phyloP scores from a whole-genome alignment of 2,113 vertebrate species.

The Oreotragus oreotragus region DNA sequence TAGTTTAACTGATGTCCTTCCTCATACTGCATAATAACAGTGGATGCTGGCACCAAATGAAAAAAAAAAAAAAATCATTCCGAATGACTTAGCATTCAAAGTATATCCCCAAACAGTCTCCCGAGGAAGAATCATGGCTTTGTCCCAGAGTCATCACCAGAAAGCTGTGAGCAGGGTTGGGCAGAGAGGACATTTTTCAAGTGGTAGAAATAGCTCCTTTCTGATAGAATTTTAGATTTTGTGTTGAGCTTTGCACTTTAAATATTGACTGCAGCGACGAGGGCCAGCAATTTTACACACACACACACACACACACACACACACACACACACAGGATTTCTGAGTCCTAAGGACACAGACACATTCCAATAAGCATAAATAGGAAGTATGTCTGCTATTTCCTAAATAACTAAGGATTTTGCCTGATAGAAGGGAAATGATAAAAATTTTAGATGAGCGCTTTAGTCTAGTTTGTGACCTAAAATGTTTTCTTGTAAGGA shows the following conservation, averaged over 20 bases:
- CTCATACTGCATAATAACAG: neutral
- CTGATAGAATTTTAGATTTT: constrained; percentile 48
- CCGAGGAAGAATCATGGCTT: neutral
- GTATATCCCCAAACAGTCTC: neutral
- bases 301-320: neutral
- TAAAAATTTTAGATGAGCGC: neutral
- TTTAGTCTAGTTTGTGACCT: neutral
- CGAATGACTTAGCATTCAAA: constrained; percentile 9
- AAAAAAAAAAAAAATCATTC: neutral
- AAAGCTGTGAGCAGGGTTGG: neutral
- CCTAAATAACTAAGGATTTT: neutral
- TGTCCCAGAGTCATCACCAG: neutral
- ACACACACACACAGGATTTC: neutral
- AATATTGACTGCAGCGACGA: neutral
- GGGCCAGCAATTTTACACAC: neutral
- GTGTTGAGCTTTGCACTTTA: constrained; percentile 51
- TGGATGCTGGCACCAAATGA: neutral
- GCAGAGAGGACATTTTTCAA: neutral
- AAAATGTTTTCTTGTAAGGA: neutral
- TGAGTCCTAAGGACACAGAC: neutral
- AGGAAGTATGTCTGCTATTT: neutral
- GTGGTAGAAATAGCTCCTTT: neutral
- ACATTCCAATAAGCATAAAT: neutral
- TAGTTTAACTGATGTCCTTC: neutral
- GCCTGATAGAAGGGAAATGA: neutral